These are phyloP conservation scores for Catostylus mosaicus DNA, from an alignment of 30 jellyfish, hydroid and myxozoan genomes.

Conservation along the genomic window DNA sequence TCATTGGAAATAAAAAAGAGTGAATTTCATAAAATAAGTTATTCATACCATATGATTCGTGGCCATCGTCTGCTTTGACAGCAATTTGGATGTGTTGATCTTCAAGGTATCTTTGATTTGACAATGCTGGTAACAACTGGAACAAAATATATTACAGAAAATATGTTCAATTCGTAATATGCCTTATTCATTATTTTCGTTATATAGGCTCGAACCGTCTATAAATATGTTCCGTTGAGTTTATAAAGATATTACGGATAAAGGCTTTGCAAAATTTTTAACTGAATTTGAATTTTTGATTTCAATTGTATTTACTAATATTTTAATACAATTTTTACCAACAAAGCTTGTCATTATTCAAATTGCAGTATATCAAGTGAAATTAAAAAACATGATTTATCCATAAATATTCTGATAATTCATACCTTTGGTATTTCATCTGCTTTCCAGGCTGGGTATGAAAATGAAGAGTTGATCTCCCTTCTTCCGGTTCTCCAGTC, in stretches of 20 bases:
- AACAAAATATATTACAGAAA: neutral
- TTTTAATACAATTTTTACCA: no score
- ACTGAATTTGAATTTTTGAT: no score
- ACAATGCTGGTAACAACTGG: slow-evolving; percentile 84
- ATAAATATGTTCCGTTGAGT: neutral
- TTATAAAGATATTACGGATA: no score
- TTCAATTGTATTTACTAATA: no score
- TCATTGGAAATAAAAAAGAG: neutral
- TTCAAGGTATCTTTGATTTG: slow-evolving; percentile 78
- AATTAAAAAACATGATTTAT: no score
- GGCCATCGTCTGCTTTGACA: slow-evolving; percentile 94
- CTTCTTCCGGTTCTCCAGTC: slow-evolving; percentile 55
- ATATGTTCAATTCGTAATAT: no score
- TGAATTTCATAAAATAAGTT: neutral
- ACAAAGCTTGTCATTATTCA: no score
- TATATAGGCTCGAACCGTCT: neutral
- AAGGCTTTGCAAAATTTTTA: no score
- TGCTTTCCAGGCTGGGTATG: slow-evolving; percentile 89
- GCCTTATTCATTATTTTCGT: no score
- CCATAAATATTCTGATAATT: no score
- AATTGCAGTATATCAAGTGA: no score
- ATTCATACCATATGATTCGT: slow-evolving; percentile 87
- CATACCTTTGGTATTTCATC: slow-evolving; percentile 84
- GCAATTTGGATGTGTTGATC: slow-evolving; percentile 87
- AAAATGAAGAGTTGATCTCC: slow-evolving; percentile 16